Evolutionary conservation across 2,113 vertebrate species (phyloP), one percentile per base, ranked within the genome.

Genomic region (Illadopsis cleaveri): DNA sequence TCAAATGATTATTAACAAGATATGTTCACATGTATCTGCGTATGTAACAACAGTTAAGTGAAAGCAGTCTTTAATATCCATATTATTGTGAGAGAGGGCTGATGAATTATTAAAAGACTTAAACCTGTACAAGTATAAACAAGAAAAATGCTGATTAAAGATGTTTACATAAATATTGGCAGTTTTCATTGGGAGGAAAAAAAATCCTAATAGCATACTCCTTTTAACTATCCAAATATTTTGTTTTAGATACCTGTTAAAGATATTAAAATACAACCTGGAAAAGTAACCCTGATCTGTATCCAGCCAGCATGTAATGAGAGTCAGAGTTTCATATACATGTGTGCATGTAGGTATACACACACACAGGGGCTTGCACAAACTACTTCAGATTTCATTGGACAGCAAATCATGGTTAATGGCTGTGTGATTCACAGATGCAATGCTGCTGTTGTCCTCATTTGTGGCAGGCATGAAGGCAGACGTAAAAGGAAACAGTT

Each of bases 111-210:
- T 93, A 97, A 97, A 98, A 96, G 89, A 97, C 97, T 92, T 93
- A 93, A 96, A 98, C 97, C 97, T 96, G 89, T 97, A 97, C 98
- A 98, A 96, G 85, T 97, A 97, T 95, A 97, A 98, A 98, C 94
- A 97, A 90, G 92, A 94, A 94, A 96, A 92, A 97, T 50, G 93
- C 86, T 89, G 78, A 96, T 94, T 95, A 93, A 83, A 82, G 95
- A 89, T 65, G 64, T 93, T 97, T 94, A 90, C 77, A 82, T 95
- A 97, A 97, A 97, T 91, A 96, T 47, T 97, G 96, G 94, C 97
- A 97, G 95, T 93, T 97, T 94, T 91, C 88, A 78, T 89, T 77
- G 88, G 89, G 90, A 88, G 77, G 42, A 60, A 86, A 94, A 92
- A 96, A 91, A 97, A 95, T 3, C 60, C 91, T 95, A 95, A 90